These are phyloP conservation scores for Cosmorhoe ocellata DNA, from an alignment of 2,888 invertebrate genomes.

Conservation along the genomic window DNA sequence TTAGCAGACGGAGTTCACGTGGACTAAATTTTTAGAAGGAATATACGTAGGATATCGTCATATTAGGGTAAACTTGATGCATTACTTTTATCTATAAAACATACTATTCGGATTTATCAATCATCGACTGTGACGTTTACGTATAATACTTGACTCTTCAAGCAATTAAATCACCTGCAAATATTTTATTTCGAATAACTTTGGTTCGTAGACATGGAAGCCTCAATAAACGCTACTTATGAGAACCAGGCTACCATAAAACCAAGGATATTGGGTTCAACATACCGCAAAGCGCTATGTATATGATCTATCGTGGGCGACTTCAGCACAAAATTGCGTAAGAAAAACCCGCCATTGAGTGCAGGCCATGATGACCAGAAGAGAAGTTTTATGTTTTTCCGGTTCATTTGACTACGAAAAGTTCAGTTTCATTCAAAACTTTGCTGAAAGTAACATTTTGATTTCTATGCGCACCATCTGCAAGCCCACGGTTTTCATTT, in stretches of 20 bases:
- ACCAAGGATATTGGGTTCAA: constrained; percentile 35
- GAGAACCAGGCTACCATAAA: constrained; percentile 32
- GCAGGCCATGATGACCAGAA: constrained; percentile 16
- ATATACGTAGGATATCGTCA: too few species aligned
- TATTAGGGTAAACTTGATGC: too few species aligned
- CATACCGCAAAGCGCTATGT: constrained; percentile 30
- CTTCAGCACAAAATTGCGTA: constrained; percentile 32
- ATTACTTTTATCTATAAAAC: too few species aligned
- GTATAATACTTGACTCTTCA: too few species aligned
- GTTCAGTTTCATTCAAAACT: constrained; percentile 16
- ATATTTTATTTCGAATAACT: too few species aligned
- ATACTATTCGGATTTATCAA: too few species aligned
- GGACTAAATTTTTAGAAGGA: neutral
- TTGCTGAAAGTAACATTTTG: constrained; percentile 1
- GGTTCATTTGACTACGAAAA: constrained; percentile 12
- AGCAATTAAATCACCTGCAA: constrained; percentile 34
- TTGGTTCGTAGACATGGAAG: constrained; percentile 40
- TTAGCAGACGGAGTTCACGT: neutral
- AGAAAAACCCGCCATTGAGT: constrained; percentile 28
- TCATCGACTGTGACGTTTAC: too few species aligned
- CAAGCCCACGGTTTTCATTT: constrained; percentile 6
- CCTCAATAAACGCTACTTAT: constrained; percentile 39
- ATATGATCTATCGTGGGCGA: constrained; percentile 31
- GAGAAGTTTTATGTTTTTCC: constrained; percentile 22
- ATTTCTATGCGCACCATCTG: too few species aligned